Conservation (phyloP, 2,113 vertebrate genomes). For the Pao palembangensis region DNA sequence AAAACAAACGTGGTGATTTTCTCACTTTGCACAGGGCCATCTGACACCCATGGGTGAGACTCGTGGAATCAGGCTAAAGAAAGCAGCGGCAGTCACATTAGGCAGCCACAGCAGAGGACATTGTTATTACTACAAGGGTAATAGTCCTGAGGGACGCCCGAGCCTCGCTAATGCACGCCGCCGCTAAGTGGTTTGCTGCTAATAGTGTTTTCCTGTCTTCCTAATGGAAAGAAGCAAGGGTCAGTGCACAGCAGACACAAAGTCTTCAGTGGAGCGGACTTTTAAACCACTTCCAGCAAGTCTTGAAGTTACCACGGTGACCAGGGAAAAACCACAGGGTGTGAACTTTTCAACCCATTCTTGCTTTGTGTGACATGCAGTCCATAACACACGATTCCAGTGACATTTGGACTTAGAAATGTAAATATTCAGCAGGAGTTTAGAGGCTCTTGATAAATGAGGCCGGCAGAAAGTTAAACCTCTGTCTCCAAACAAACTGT, state of each 20-base stretch:
- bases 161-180: constrained; percentile 61
- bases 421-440: constrained; percentile 32
- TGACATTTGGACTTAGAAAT: constrained; percentile 26
- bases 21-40: constrained; percentile 13
- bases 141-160: constrained; percentile 69
- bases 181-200: constrained; percentile 67
- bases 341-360: constrained; percentile 58
- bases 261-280: constrained; percentile 13
- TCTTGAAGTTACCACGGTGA: constrained; percentile 29
- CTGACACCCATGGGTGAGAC: constrained; percentile 50
- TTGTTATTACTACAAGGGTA: constrained; percentile 73
- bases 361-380: constrained; percentile 10
- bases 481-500: constrained; percentile 24
- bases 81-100: constrained; percentile 70
- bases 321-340: not conserved
- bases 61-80: constrained; percentile 46
- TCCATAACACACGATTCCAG: not conserved
- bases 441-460: constrained; percentile 8
- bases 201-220: constrained; percentile 71
- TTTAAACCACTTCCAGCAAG: constrained; percentile 28
- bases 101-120: constrained; percentile 59
- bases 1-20: not conserved
- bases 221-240: constrained; percentile 64
- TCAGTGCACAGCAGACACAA: constrained; percentile 35
- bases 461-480: constrained; percentile 13